Conservation (phyloP, 1,140 invertebrate genomes). For the Spodoptera frugiperda region DNA sequence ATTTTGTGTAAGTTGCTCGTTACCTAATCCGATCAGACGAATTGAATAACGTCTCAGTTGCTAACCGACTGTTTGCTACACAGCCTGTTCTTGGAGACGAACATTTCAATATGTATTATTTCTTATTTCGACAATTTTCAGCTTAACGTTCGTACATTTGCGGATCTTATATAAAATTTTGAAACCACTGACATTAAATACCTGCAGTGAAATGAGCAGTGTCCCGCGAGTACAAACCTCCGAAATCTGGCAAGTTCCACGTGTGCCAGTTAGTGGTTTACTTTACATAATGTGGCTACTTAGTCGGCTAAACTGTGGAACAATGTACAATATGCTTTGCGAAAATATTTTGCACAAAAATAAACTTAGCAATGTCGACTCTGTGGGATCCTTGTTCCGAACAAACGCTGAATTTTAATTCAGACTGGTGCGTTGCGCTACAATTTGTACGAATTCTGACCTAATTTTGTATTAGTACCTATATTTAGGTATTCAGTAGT, state of each 20-base stretch:
- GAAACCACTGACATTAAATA: neutral
- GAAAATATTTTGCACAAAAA: conserved; percentile 26
- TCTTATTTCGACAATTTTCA: neutral
- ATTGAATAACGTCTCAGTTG: conserved; percentile 33
- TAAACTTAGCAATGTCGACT: conserved; percentile 3
- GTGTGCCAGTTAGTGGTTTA: conserved; percentile 22
- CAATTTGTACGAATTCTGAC: neutral
- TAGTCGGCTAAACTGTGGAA: neutral
- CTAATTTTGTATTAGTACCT: neutral
- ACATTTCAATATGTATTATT: neutral
- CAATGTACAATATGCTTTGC: conserved; percentile 24
- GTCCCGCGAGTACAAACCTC: neutral
- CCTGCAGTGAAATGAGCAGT: neutral
- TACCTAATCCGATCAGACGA: conserved; percentile 6
- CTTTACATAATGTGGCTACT: neutral
- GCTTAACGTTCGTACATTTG: neutral
- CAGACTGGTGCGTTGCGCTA: neutral
- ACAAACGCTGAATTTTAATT: conserved; percentile 17
- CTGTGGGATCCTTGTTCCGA: neutral
- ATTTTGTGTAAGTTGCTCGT: conserved; percentile 4
- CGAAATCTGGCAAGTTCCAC: conserved; percentile 8
- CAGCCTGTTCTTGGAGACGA: neutral
- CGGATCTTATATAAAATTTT: too few relatives aligned
- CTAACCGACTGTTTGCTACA: neutral
- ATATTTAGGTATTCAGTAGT: too few relatives aligned